These are phyloP conservation scores for Plebejus anna DNA, from an alignment of 2,888 invertebrate species.

Conservation along the genomic window DNA sequence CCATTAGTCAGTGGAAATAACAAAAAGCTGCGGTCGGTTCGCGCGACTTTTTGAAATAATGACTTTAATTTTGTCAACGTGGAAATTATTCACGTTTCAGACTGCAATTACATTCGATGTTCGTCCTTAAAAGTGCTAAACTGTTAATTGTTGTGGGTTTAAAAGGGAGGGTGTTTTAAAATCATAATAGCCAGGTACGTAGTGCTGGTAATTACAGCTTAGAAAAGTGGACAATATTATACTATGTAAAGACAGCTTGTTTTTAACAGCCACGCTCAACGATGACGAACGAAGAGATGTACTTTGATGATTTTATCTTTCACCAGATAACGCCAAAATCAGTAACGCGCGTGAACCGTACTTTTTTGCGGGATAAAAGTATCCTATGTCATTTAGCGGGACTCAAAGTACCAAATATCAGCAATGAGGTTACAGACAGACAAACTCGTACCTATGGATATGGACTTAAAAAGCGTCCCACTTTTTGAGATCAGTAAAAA, in stretches of 20 bases:
- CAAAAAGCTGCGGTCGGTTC: slow-evolving; percentile 63
- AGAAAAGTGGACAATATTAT: not conserved
- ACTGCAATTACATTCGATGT: slow-evolving; percentile 29
- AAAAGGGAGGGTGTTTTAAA: slow-evolving; percentile 23
- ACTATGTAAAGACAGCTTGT: not conserved
- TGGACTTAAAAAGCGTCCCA: no score
- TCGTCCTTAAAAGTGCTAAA: slow-evolving; percentile 24
- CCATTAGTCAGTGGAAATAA: slow-evolving; percentile 70
- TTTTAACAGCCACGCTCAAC: no score
- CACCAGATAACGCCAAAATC: no score
- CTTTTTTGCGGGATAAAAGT: no score
- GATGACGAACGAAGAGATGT: no score
- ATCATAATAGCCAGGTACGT: slow-evolving; percentile 1
- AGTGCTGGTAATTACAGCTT: slow-evolving; percentile 29
- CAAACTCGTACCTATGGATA: no score
- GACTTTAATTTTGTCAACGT: slow-evolving; percentile 31
- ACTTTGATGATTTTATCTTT: no score
- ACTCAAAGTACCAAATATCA: no score
- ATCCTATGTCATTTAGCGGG: no score
- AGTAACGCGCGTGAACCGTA: no score
- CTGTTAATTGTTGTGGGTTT: slow-evolving; percentile 26
- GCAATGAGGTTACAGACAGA: no score
- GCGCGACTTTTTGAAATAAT: slow-evolving; percentile 33
- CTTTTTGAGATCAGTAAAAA: no score
- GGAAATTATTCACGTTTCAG: slow-evolving; percentile 30